Evolutionary conservation across 2,888 invertebrate genomes (phyloP).

Genomic region (Erannis defoliaria): DNA sequence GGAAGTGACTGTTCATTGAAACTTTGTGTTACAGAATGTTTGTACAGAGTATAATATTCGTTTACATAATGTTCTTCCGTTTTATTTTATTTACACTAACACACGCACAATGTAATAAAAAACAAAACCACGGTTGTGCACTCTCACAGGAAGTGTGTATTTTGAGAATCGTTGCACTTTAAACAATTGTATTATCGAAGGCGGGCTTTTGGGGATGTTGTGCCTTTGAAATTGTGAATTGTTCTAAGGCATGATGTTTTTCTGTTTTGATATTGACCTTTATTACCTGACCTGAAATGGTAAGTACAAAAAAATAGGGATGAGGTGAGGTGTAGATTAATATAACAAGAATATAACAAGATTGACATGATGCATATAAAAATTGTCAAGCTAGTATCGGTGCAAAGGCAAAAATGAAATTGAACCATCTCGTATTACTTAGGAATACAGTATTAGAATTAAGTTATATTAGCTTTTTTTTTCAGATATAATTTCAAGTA

Average conservation of each 20-base stretch:
- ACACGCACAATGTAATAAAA: slow-evolving; percentile 47
- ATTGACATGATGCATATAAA: too few species aligned
- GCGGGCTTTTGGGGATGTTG: slow-evolving; percentile 3
- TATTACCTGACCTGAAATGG: neutral
- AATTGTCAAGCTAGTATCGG: too few species aligned
- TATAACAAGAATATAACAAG: neutral
- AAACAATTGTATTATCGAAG: neutral
- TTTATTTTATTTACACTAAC: slow-evolving; percentile 49
- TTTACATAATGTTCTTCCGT: slow-evolving; percentile 18
- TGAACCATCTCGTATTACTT: too few species aligned
- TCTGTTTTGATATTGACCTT: neutral
- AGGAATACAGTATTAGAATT: too few species aligned
- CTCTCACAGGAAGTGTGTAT: slow-evolving; percentile 40
- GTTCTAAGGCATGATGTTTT: slow-evolving; percentile 4
- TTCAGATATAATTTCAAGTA: neutral
- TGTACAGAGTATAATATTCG: slow-evolving; percentile 3
- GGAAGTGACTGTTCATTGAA: too few species aligned
- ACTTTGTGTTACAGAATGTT: slow-evolving; percentile 1
- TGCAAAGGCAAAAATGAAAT: neutral
- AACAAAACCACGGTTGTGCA: slow-evolving; percentile 49
- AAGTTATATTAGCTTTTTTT: too few species aligned
- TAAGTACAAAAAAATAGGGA: neutral
- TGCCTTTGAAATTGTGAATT: slow-evolving; percentile 1
- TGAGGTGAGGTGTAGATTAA: neutral
- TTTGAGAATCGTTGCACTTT: slow-evolving; percentile 28